Evolutionary conservation across 2,888 invertebrate genomes (phyloP), one percentile per base, ranked within the genome.

Genomic region (Petrolisthes cinctipes): DNA sequence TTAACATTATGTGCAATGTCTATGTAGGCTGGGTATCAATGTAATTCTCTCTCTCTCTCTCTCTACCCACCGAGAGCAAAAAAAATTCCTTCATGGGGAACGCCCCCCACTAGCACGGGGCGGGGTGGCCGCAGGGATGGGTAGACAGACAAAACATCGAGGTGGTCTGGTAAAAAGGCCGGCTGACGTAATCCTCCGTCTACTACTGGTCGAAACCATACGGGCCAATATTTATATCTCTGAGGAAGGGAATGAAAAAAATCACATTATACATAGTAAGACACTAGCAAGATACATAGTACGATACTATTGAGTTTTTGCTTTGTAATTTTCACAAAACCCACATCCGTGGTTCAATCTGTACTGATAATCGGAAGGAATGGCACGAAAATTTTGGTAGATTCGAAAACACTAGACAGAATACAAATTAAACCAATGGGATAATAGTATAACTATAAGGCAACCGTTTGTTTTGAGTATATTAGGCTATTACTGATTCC

Each of bases 161-260:
- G 76, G 11, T 86, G 73, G n/a, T 91, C 91, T 0, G 91, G 84
- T 23, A 92, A 88, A 83, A 90, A 88, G 17, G 91, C 88, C 5
- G 53, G 37, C 3, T 84, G 85, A 20, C 91, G n/a, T 0, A 92
- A 73, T 0, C 90, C 84, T 0, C 85, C 90, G 85, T 92, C 92
- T 61, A 92, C 89, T 23, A 91, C 91, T 0, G 92, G 92, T 81
- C 92, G 87, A 91, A 92, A 92, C 23, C 90, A 89, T 78, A 91
- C 89, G 4, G 91, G 90, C 71, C 92, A 87, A 4, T 86, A 85
- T 51, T 90, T 88, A 76, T 86, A 91, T 14, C 89, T 56, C 91
- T 90, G 82, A 14, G 53, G 56, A 17, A 23, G 71, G 53, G 9
- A 7, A 37, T 37, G 17, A 17, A 17, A 68, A 1, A 17, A n/a